phyloP scores from a whole-genome alignment of 2,113 vertebrate species.

The Phrynocephalus versicolor region DNA sequence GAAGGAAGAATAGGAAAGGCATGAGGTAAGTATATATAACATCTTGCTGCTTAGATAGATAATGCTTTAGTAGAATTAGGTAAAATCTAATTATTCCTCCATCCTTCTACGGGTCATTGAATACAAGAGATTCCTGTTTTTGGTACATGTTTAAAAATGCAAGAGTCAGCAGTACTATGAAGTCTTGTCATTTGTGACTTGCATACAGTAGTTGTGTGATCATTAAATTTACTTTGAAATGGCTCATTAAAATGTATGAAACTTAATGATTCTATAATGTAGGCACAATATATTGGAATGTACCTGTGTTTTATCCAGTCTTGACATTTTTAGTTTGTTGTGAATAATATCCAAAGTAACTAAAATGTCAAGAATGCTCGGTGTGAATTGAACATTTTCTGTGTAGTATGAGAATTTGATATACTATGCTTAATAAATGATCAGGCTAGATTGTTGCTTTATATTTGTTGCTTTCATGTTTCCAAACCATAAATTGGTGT shows the following conservation, averaged over 20 bases:
- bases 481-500: too few relatives aligned
- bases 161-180: background rate
- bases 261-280: background rate
- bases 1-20: background rate
- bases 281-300: background rate
- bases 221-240: background rate
- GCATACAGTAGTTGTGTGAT: background rate
- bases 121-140: background rate
- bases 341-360: background rate
- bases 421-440: slow-evolving; percentile 40
- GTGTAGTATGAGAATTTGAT: slow-evolving; percentile 34
- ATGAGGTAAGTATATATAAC: background rate
- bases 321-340: background rate
- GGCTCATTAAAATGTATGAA: background rate
- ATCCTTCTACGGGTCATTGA: background rate
- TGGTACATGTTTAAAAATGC: background rate
- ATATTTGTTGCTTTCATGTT: too few relatives aligned
- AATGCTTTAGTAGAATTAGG: background rate
- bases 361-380: background rate
- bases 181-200: background rate
- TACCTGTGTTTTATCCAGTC: too few relatives aligned
- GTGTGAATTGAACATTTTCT: background rate
- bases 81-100: background rate
- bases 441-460: slow-evolving; percentile 16
- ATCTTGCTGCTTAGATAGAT: background rate